A percentile compares a stretch with the other conserved stretches of the same genome.
Evolutionary conservation across 2,113 vertebrate species (phyloP).

Genomic region (Dinomys branickii): DNA sequence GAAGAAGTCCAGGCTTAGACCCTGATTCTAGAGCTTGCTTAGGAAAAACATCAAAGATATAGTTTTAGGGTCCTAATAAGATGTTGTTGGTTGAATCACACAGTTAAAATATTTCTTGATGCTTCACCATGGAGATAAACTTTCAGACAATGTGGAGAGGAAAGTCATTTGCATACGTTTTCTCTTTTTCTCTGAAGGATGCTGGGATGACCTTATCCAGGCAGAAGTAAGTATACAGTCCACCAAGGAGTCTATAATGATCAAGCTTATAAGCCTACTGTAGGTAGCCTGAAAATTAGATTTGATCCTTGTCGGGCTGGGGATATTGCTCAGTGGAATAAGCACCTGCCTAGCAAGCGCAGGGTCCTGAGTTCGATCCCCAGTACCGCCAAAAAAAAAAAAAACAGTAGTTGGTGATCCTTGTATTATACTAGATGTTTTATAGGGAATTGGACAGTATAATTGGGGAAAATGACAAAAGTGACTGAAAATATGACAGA

Average conservation of each 20-base stretch:
- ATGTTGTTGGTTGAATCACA: not conserved
- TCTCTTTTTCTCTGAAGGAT: not conserved
- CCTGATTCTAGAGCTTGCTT: not conserved
- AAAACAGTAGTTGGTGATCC: no score
- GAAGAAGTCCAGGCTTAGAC: not conserved
- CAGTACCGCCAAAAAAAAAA: no score
- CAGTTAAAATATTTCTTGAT: not conserved
- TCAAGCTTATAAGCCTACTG: not conserved
- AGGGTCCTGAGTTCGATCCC: no score
- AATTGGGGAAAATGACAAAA: not conserved
- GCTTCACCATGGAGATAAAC: not conserved
- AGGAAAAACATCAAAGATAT: not conserved
- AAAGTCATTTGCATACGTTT: not conserved
- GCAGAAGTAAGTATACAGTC: not conserved
- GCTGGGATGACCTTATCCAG: not conserved
- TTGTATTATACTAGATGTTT: not conserved
- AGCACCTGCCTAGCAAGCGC: no score
- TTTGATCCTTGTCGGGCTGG: not conserved
- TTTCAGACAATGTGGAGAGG: not conserved
- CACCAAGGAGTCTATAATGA: not conserved
- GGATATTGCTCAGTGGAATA: no score
- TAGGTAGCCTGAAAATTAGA: not conserved
- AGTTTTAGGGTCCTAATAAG: not conserved
- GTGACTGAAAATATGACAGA: not conserved
- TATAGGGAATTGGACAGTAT: not conserved